Evolutionary conservation across 2,113 vertebrate genomes (phyloP), one percentile per base, ranked within the genome.

Genomic region (Hymenochirus boettgeri): DNA sequence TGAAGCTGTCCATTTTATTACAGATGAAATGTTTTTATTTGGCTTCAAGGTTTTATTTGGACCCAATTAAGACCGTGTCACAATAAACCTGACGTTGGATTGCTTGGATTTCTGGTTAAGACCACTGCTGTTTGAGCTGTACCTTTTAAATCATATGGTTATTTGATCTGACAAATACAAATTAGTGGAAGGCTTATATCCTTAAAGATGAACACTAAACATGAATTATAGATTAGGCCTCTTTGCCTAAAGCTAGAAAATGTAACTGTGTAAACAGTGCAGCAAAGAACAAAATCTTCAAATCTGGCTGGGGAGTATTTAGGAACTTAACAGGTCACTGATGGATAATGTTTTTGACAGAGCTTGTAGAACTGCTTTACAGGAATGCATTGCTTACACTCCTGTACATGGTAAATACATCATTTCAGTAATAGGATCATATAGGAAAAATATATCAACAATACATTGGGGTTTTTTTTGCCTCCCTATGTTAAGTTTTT

Each of bases 241-340:
- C 61, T 72, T 69, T 46, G 57, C 70, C 45, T 72, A 13, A 55
- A 71, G 58, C 18, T 77, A 70, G 74, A 61, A 45, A 61, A 76
- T 74, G 57, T 51, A 79, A 42, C 42, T 71, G 25, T n/a, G 61
- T 19, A 61, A 65, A 69, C 70, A 56, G 25, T 67, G 31, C 51
- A 74, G 45, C 61, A 67, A 58, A n/a, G 45, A 56, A 24, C 58
- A 35, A 60, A 71, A 24, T 53, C 37, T 71, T 31, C 55, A 72
- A 70, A 72, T 64, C 46, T 73, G 69, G 67, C 29, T 57, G 62
- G 70, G 64, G 26, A 3, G 22, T 73, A 67, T 31, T 57, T 22
- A 26, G 25, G 22, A 19, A 75, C 13, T 64, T 78, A 75, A 39
- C 70, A 75, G 70, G 55, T 76, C 70, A 2, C 1, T 70, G 70